Evolutionary conservation across 2,113 vertebrate species (phyloP), one percentile per base, ranked within the genome.

Genomic region (Phylloscopus trochiloides): DNA sequence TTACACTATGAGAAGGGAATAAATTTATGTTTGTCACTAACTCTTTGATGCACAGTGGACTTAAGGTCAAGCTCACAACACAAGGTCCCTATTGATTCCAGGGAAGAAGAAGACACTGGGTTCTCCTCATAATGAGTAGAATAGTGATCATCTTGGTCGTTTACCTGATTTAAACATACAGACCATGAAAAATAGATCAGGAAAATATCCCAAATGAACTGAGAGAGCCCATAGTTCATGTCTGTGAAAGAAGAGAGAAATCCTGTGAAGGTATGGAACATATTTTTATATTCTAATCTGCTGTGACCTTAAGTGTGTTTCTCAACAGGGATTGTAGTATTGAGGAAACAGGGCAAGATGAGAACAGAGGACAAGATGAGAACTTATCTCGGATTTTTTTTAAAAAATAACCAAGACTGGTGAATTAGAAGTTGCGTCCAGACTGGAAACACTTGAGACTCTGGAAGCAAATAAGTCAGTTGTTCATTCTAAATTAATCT

Each of bases 41-140:
- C 5, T 36, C 29, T 12, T 36, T 0, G 0, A 21, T 31, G 38
- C 1, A 17, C 3, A 29, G 6, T 19, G 24, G 6, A 18, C 9
- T 59, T 70, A 5, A 0, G 0, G 2, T 54, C 24, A 82, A 21
- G 9, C 3, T 58, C 10, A 58, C 0, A 4, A 40, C 6, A 7
- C 11, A 17, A 36, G 6, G 10, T 52, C 28, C 7, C 0, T 26
- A 21, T 10, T 38, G 10, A 32, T 67, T 59, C 15, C 38, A 75
- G 5, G 2, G 16, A 14, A 48, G 20, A 12, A 63, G 22, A 77
- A 16, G 19, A 36, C 20, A 47, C 3, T 7, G 2, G 5, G 0
- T 47, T 74, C 47, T 59, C 8, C 72, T 81, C 22, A 7, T 11
- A 17, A 4, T 25, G 13, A 72, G 10, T 3, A 4, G 5, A 24